phyloP scores from a whole-genome alignment of 2,113 vertebrate genomes.

The Rattus rattus region DNA sequence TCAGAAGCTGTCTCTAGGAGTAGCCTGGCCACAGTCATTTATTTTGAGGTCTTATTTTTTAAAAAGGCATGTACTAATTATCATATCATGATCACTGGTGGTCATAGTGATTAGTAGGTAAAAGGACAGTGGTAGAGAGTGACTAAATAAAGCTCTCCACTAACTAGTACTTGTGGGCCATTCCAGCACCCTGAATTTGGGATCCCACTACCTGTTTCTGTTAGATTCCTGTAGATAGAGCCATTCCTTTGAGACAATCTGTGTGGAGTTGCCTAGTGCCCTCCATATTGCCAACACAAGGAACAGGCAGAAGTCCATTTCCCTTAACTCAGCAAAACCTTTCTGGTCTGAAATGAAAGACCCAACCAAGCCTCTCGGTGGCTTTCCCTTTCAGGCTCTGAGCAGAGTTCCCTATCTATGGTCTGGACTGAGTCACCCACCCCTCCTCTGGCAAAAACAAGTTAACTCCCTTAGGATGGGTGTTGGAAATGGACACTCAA shows the following conservation, averaged over 20 bases:
- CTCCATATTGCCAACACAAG: background rate
- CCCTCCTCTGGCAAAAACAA: conserved; percentile 5
- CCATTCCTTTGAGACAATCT: conserved; percentile 19
- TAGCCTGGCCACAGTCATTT: conserved; percentile 46
- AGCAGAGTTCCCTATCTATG: background rate
- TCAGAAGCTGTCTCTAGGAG: conserved; percentile 56
- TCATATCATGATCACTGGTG: conserved; percentile 53
- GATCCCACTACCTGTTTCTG: conserved; percentile 8
- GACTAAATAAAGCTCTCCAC: conserved; percentile 61
- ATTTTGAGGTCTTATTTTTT: conserved; percentile 54
- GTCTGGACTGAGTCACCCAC: conserved; percentile 58
- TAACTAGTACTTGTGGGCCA: background rate
- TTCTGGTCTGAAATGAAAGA: conserved; percentile 51
- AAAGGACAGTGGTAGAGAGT: conserved; percentile 37
- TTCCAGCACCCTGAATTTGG: conserved; percentile 23
- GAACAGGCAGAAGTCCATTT: conserved; percentile 38
- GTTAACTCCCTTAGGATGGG: conserved; percentile 10
- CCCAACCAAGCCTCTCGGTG: background rate
- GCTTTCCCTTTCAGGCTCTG: conserved; percentile 2
- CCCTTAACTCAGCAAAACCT: background rate
- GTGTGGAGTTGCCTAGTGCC: background rate
- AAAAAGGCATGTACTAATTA: conserved; percentile 67
- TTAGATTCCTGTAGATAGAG: background rate
- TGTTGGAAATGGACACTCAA: background rate
- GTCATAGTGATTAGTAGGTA: conserved; percentile 72